These are phyloP conservation scores for Danio kyathit DNA, from an alignment of 2,797 vertebrate genomes.

Conservation along the genomic window DNA sequence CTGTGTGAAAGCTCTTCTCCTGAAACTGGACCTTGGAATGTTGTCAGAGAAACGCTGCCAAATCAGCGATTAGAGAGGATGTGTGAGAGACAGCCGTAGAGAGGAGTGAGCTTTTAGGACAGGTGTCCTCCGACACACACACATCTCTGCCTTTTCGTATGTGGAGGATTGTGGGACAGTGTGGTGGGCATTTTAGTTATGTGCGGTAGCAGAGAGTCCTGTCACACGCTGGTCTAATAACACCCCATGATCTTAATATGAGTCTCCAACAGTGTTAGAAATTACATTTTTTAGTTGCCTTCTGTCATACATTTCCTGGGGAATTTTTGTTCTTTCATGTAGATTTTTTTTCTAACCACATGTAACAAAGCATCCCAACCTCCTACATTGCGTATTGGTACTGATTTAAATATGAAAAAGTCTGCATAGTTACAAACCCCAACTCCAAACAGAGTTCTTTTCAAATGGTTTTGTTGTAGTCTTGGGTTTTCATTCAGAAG, in stretches of 20 bases:
- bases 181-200: slow-evolving; percentile 52
- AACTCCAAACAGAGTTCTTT: too few species aligned
- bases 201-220: slow-evolving; percentile 48
- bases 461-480: too few species aligned
- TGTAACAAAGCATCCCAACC: not conserved
- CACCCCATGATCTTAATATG: slow-evolving; percentile 51
- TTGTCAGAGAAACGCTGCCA: slow-evolving; percentile 82
- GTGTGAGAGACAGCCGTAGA: slow-evolving; percentile 76
- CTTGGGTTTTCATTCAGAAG: too few species aligned
- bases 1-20: slow-evolving; percentile 64
- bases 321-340: slow-evolving; percentile 1
- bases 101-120: slow-evolving; percentile 72
- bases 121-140: slow-evolving; percentile 59
- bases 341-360: not conserved
- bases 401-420: too few species aligned
- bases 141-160: slow-evolving; percentile 38
- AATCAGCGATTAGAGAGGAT: slow-evolving; percentile 81
- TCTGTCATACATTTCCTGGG: not conserved
- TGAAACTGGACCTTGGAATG: slow-evolving; percentile 82
- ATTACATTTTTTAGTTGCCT: slow-evolving; percentile 18
- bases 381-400: too few species aligned
- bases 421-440: too few species aligned
- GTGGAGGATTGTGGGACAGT: slow-evolving; percentile 37
- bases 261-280: slow-evolving; percentile 12
- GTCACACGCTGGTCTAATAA: slow-evolving; percentile 41